Evolutionary conservation across 2,113 vertebrate genomes (phyloP).

Genomic region (Capreolus pygargus): DNA sequence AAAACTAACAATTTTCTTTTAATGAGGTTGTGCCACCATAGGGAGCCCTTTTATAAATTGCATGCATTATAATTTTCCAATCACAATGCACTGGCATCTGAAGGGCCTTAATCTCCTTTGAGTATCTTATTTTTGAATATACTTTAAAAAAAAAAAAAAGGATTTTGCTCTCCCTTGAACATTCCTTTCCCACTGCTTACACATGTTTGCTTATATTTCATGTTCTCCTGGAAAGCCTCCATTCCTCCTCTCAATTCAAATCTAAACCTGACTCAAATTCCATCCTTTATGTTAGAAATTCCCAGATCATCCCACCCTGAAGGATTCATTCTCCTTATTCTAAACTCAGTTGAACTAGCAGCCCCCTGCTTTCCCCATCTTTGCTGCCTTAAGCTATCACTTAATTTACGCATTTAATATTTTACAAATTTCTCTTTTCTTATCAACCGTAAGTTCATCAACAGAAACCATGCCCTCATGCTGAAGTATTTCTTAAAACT

Average conservation of each 20-base stretch:
- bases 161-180: not conserved
- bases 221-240: not conserved
- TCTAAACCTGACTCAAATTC: not conserved
- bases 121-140: constrained; percentile 1
- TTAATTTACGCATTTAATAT: not conserved
- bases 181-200: not conserved
- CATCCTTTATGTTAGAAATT: not conserved
- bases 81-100: not conserved
- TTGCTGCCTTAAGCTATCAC: not conserved
- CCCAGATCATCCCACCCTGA: not conserved
- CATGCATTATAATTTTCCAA: not conserved
- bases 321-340: not conserved
- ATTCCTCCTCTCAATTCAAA: not conserved
- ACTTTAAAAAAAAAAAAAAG: not conserved
- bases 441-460: not conserved
- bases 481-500: not conserved
- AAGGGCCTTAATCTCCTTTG: not conserved
- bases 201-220: not conserved
- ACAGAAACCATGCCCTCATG: not conserved
- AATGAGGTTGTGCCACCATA: not conserved
- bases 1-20: not conserved
- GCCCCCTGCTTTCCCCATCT: not conserved
- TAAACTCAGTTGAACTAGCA: not conserved
- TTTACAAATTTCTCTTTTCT: not conserved
- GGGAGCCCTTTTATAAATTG: not conserved